Evolutionary conservation across 1,140 invertebrate genomes (phyloP), one percentile per base, ranked within the genome.

Genomic region (Akabosia matsudoensis): DNA sequence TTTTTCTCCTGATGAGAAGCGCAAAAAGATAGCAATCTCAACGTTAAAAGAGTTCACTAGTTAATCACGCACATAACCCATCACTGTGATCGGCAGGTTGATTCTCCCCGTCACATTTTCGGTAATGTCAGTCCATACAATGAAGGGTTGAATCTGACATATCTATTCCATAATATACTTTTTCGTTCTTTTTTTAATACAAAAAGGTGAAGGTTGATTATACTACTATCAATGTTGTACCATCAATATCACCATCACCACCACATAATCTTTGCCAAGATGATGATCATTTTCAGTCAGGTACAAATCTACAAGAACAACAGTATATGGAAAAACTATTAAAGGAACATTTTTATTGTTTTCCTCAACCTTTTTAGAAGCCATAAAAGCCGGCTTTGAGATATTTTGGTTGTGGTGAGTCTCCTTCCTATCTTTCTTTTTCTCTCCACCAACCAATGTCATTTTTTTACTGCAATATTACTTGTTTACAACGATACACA

Each of bases 351-450:
- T 67, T 56, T 30, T 67, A 30, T 31, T 7, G 28, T 67, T 67
- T 67, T 30, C 61, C 24, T 30, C 37, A 45, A 22, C 61, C 61
- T 67, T 67, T 67, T 67, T 67, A 67, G 30, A 67, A 30, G 7
- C 61, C 61, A 67, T 67, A 67, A 67, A 67, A 67, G 61, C 30
- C 28, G 61, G 28, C 61, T 67, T 30, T 56, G 13, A n/a, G n/a
- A n/a, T n/a, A n/a, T 56, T 7, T 45, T 45, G 37, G 18, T 45
- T 7, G 37, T 45, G 37, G 37, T 45, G 37, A 45, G 37, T 18
- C 54, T 56, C 54, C n/a, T 67, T 10, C 61, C 14, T 45, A 10
- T 18, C 37, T 45, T 45, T 18, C 18, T 45, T 45, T 45, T 45
- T 45, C 31, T 30, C 61, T 30, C 61, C 61, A 30, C 61, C 7